These are phyloP conservation scores for Azorinus chamasolen DNA, from an alignment of 2,888 invertebrate species.

Conservation along the genomic window DNA sequence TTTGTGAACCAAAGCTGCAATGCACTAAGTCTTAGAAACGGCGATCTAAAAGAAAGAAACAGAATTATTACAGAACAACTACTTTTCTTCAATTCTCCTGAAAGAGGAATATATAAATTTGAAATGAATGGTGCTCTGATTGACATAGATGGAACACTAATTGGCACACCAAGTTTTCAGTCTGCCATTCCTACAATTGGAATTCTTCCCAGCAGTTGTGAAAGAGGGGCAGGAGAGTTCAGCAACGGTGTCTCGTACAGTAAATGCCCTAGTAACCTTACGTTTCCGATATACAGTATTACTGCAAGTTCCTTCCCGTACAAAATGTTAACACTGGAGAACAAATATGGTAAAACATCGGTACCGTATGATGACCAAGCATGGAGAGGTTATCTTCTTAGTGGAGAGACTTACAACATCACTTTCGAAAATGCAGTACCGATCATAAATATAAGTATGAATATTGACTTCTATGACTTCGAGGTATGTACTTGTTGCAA, in stretches of 20 bases:
- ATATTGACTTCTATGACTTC: conserved; percentile 69
- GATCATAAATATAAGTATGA: conserved; percentile 79
- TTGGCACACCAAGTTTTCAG: no score
- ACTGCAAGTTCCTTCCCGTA: conserved; percentile 70
- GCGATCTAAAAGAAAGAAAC: conserved; percentile 13
- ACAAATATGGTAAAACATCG: conserved; percentile 65
- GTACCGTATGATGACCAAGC: conserved; percentile 69
- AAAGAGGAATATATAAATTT: not conserved
- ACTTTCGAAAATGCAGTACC: conserved; percentile 73
- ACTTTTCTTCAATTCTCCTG: not conserved
- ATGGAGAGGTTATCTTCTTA: conserved; percentile 75
- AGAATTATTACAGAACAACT: not conserved
- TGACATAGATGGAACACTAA: not conserved
- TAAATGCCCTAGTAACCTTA: conserved; percentile 64
- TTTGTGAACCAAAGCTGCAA: no score
- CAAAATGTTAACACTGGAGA: conserved; percentile 68
- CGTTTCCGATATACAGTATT: conserved; percentile 78
- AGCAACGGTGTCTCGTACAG: conserved; percentile 15
- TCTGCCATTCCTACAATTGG: no score
- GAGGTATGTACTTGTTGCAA: no score
- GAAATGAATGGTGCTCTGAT: not conserved
- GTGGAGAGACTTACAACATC: conserved; percentile 65
- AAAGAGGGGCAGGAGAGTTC: not conserved
- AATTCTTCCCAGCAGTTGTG: not conserved
- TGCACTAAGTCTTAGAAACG: conserved; percentile 80